These are phyloP conservation scores for Drosophila nikananu DNA, from an alignment of 1,140 invertebrate genomes.

Conservation along the genomic window DNA sequence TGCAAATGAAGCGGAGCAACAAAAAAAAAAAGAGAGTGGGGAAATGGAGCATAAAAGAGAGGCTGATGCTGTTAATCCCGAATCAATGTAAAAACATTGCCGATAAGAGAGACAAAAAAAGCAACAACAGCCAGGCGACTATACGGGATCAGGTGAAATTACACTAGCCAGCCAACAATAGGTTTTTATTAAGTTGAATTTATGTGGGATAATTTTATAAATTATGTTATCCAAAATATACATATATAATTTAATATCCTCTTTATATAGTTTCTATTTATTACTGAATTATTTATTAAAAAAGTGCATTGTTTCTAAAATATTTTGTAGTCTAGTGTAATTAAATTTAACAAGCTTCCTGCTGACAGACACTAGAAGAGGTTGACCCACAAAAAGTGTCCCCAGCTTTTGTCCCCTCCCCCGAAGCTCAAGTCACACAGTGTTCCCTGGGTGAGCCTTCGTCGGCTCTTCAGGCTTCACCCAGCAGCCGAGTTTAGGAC, in stretches of 20 bases:
- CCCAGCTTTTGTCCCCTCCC: conserved; percentile 9
- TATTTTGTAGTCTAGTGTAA: conserved; percentile 7
- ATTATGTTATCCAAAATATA: no score
- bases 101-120: conserved; percentile 33
- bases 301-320: no score
- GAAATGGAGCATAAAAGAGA: conserved; percentile 6
- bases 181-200: not conserved
- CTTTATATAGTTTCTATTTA: no score
- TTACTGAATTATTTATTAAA: not conserved
- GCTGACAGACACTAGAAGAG: conserved; percentile 1
- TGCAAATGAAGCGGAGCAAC: conserved; percentile 57
- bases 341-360: conserved; percentile 2
- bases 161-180: conserved; percentile 32
- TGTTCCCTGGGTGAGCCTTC: conserved; percentile 54
- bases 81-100: conserved; percentile 76
- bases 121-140: conserved; percentile 28
- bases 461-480: conserved; percentile 52
- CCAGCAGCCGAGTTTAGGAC: conserved; percentile 53
- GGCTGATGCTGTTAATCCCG: conserved; percentile 59
- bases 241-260: no score
- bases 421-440: conserved; percentile 44
- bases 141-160: conserved; percentile 65
- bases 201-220: not conserved
- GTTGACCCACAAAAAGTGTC: conserved; percentile 36
- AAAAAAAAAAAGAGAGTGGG: conserved; percentile 10